phyloP scores from a whole-genome alignment of 35 echinoderm and acorn worm species.

The Hemicentrotus pulcherrimus region DNA sequence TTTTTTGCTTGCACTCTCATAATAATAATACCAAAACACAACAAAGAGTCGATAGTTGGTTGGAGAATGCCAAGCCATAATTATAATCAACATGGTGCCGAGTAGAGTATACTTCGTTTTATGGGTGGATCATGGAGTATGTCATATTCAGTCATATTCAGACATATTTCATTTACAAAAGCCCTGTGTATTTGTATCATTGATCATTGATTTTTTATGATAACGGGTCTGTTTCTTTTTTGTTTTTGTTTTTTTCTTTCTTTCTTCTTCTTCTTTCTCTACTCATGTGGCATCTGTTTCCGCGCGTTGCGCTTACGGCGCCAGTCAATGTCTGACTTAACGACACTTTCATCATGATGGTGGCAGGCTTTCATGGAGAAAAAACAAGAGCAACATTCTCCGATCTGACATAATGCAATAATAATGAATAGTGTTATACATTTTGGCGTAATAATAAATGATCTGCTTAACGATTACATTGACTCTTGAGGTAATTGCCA shows the following conservation, averaged over 20 bases:
- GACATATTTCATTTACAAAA: neutral
- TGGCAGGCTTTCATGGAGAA: neutral
- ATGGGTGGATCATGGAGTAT: neutral
- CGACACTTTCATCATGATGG: neutral
- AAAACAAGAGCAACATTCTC: neutral
- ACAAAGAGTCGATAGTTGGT: neutral
- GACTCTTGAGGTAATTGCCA: neutral
- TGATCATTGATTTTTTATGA: neutral
- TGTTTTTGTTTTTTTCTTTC: too few species aligned
- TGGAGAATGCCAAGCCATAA: neutral
- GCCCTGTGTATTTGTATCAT: neutral
- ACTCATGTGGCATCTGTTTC: too few species aligned
- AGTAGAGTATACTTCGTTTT: neutral
- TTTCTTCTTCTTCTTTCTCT: too few species aligned
- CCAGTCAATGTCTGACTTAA: neutral
- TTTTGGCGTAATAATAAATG: neutral
- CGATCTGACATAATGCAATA: neutral
- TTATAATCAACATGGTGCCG: slow-evolving; percentile 7
- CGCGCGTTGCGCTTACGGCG: neutral
- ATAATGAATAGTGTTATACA: neutral
- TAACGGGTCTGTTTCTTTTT: too few species aligned
- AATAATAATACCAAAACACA: neutral
- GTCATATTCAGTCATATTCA: neutral
- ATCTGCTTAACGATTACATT: neutral
- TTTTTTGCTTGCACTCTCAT: neutral